Evolutionary conservation across 2,797 vertebrate species (phyloP).

Genomic region (Macroramphosus scolopax): DNA sequence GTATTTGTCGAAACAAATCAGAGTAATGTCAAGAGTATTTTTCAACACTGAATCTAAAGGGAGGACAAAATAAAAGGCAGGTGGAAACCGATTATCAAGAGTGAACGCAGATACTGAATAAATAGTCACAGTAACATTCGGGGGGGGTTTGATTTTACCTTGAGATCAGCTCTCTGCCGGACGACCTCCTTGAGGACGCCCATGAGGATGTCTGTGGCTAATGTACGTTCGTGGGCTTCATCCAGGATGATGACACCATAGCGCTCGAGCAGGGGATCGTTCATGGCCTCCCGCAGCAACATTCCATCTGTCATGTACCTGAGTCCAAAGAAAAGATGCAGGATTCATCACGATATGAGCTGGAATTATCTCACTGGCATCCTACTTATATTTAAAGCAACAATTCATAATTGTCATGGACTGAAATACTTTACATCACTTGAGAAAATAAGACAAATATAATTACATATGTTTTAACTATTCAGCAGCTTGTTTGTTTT

Average conservation of each 20-base stretch:
- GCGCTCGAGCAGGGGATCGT: slow-evolving; percentile 93
- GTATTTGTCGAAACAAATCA: slow-evolving; percentile 22
- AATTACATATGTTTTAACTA: no score
- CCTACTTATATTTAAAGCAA: neutral
- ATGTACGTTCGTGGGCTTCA: slow-evolving; percentile 93
- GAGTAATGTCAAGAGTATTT: slow-evolving; percentile 11
- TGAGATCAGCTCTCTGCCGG: slow-evolving; percentile 90
- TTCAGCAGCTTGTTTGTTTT: no score
- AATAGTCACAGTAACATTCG: neutral
- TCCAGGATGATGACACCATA: slow-evolving; percentile 96
- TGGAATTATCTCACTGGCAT: no score
- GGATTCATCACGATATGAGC: no score
- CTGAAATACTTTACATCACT: no score
- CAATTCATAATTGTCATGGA: no score
- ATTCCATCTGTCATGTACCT: slow-evolving; percentile 98
- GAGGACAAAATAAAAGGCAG: slow-evolving; percentile 7
- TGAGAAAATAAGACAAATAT: no score
- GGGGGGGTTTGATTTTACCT: slow-evolving; percentile 72
- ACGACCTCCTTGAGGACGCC: slow-evolving; percentile 96
- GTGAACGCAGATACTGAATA: neutral
- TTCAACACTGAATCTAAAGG: neutral
- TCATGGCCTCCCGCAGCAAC: slow-evolving; percentile 97
- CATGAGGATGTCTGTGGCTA: slow-evolving; percentile 97
- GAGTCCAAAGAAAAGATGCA: slow-evolving; percentile 4
- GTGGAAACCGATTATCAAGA: neutral